phyloP scores from a whole-genome alignment of 2,888 invertebrate species.

The Protonemura montana region DNA sequence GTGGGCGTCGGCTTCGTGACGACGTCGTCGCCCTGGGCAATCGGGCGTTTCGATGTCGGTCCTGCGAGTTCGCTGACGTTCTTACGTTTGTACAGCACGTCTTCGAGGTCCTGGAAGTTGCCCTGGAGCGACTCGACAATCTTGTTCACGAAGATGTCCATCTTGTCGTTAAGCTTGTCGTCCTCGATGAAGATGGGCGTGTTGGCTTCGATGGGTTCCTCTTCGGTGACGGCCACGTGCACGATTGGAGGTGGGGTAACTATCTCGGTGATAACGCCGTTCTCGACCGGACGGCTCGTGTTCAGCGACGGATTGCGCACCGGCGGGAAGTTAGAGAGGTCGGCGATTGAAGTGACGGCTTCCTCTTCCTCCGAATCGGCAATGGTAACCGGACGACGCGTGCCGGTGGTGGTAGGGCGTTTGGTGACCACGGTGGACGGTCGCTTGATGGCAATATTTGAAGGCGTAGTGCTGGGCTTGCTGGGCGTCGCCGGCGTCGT shows the following conservation, averaged over 20 bases:
- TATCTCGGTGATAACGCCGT: slow-evolving; percentile 49
- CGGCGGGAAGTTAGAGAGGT: slow-evolving; percentile 82
- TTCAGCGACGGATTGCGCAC: slow-evolving; percentile 85
- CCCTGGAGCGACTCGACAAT: slow-evolving; percentile 84
- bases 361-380: slow-evolving; percentile 43
- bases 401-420: slow-evolving; percentile 45
- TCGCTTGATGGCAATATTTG: slow-evolving; percentile 47
- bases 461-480: slow-evolving; percentile 50
- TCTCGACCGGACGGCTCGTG: slow-evolving; percentile 58
- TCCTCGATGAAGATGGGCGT: slow-evolving; percentile 82
- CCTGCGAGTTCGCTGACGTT: slow-evolving; percentile 31
- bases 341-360: slow-evolving; percentile 59
- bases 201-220: slow-evolving; percentile 58
- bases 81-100: slow-evolving; percentile 71
- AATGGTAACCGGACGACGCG: slow-evolving; percentile 49
- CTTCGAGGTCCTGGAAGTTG: slow-evolving; percentile 81
- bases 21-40: slow-evolving; percentile 49
- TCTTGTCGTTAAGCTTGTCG: slow-evolving; percentile 77
- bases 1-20: slow-evolving; percentile 51
- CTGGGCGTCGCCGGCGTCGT: slow-evolving; percentile 36
- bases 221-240: slow-evolving; percentile 64
- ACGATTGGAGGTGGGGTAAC: slow-evolving; percentile 42
- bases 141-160: slow-evolving; percentile 82
- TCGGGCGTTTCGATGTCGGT: slow-evolving; percentile 45
- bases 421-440: slow-evolving; percentile 50